Evolutionary conservation across 2,888 invertebrate genomes (phyloP), one percentile per base, ranked within the genome.

Genomic region (Spialia ferax): DNA sequence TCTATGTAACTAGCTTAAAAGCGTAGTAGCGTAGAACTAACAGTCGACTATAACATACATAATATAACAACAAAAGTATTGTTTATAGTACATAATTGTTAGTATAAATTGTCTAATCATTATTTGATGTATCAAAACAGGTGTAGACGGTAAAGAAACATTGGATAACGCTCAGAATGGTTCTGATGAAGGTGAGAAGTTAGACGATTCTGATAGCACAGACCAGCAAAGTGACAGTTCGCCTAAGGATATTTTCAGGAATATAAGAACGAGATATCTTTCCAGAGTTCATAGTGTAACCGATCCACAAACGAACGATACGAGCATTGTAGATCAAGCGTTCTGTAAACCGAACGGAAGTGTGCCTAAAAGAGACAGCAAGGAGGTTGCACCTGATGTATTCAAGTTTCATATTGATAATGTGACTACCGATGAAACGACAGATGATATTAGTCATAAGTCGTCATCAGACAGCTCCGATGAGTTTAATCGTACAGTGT

Each of bases 81-180:
- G 73, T 84, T n/a, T n/a, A n/a, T n/a, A n/a, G 76, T 81, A 81
- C 73, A 82, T 79, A 74, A 66, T 79, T 82, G 75, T 82, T 76
- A 75, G 80, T 79, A 75, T 70, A 76, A 77, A 67, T 79, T 84
- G 75, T 88, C 87, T 89, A 91, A 91, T 91, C 72, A 78, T 71
- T 74, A 80, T 88, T 88, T 88, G 74, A 82, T 89, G 85, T 91
- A 85, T 83, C 84, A 80, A 87, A 80, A 87, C 93, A 93, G 93
- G 93, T 93, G 80, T 88, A 85, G 85, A 89, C 82, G 86, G 83
- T 74, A 86, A 90, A 72, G 87, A 86, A 77, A 90, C 91, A 77
- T 79, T 84, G 86, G 91, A 91, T 82, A 90, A 85, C 81, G 78
- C 86, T 72, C 72, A 79, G 74, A 79, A 80, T 74, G 78, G 76